Conservation (phyloP, 2,888 invertebrate genomes). For the Dichetophora obliterata region DNA sequence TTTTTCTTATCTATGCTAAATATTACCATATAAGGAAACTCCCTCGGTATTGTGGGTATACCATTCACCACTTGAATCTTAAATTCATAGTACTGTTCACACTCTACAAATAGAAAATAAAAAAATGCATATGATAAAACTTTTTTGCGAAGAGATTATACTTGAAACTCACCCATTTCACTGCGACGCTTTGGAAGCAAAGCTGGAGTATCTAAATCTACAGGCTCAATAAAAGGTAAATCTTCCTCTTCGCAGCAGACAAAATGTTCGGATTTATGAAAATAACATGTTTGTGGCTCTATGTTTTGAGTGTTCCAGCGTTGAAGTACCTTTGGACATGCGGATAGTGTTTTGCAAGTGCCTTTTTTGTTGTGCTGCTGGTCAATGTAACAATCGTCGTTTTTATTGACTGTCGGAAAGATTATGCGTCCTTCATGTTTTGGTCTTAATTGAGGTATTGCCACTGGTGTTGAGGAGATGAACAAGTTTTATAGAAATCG, state of each 20-base stretch:
- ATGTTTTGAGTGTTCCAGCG: constrained; percentile 53
- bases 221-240: constrained; percentile 4
- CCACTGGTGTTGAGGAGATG: constrained; percentile 30
- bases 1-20: neutral
- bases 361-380: constrained; percentile 46
- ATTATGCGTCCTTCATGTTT: constrained; percentile 50
- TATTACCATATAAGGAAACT: constrained; percentile 54
- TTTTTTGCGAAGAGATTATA: neutral
- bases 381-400: constrained; percentile 56
- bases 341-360: constrained; percentile 53
- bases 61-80: constrained; percentile 43
- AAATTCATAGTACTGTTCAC: constrained; percentile 42
- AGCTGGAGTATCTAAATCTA: constrained; percentile 19
- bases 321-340: constrained; percentile 54
- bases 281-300: constrained; percentile 61
- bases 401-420: constrained; percentile 55
- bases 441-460: constrained; percentile 51
- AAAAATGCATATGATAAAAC: neutral
- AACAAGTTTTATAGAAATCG: neutral
- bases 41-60: constrained; percentile 38
- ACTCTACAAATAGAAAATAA: constrained; percentile 40
- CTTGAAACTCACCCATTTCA: constrained; percentile 52
- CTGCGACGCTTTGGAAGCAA: constrained; percentile 49
- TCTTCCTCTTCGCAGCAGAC: constrained; percentile 55
- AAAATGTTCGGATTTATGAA: constrained; percentile 60